phyloP scores from a whole-genome alignment of 1,140 invertebrate genomes.

The Caenorhabditis briggsae region DNA sequence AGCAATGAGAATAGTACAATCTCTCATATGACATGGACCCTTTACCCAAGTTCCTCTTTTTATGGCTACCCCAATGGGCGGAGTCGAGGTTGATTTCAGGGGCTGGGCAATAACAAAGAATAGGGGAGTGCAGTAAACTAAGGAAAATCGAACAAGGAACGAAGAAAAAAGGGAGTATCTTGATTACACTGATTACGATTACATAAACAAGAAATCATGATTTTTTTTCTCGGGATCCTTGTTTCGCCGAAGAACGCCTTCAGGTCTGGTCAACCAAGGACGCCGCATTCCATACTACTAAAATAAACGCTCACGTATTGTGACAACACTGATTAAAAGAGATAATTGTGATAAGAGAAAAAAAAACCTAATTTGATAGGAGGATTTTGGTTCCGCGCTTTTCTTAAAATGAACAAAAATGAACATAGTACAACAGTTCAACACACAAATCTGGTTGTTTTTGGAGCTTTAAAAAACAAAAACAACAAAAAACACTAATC shows the following conservation, averaged over 20 bases:
- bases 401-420: constrained; percentile 27
- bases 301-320: constrained; percentile 21
- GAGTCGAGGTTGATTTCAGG: neutral
- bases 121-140: neutral
- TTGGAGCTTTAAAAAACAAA: neutral
- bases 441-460: neutral
- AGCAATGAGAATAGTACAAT: constrained; percentile 37
- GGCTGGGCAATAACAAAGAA: neutral
- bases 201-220: constrained; percentile 5
- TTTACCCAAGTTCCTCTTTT: constrained; percentile 42
- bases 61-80: constrained; percentile 22
- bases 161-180: neutral
- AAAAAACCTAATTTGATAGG: constrained; percentile 39
- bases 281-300: constrained; percentile 46
- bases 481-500: neutral
- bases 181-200: constrained; percentile 37
- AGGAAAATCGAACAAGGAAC: constrained; percentile 17
- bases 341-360: neutral
- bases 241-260: constrained; percentile 26
- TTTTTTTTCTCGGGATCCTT: constrained; percentile 28
- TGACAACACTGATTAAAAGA: constrained; percentile 39
- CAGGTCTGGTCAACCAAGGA: constrained; percentile 19
- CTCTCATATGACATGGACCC: constrained; percentile 34
- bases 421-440: constrained; percentile 13
- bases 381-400: neutral